phyloP scores from a whole-genome alignment of 2,888 invertebrate species.

The Noctua fimbriata region DNA sequence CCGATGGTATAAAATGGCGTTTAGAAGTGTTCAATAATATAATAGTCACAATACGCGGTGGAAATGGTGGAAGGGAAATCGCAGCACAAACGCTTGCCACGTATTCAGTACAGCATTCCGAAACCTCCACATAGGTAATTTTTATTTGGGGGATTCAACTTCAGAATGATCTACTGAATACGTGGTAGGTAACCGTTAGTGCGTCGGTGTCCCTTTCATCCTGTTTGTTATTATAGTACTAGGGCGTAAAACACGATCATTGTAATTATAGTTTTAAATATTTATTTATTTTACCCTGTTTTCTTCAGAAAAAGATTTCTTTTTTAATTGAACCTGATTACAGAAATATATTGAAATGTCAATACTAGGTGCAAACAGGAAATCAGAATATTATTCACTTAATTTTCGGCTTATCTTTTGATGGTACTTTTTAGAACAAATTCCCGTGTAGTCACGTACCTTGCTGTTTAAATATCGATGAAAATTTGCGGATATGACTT shows the following conservation, averaged over 20 bases:
- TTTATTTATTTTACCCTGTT: not conserved
- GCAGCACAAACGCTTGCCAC: no score
- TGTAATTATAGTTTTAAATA: not conserved
- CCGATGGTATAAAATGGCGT: not conserved
- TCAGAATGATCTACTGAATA: no score
- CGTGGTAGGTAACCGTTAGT: no score
- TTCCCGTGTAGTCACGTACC: constrained; percentile 45
- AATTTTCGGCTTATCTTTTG: constrained; percentile 32
- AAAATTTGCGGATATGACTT: constrained; percentile 49
- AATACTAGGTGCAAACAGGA: constrained; percentile 33
- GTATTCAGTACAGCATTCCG: no score
- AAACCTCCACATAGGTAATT: no score
- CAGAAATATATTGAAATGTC: constrained; percentile 9
- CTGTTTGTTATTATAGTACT: not conserved
- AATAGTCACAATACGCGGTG: not conserved
- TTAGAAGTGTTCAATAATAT: not conserved
- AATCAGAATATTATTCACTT: constrained; percentile 4
- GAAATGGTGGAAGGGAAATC: no score
- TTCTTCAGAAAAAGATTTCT: not conserved
- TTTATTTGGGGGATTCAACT: no score
- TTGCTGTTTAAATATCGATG: constrained; percentile 43
- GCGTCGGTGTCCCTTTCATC: no score
- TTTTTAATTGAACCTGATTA: not conserved
- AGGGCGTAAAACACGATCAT: not conserved
- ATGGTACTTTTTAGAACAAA: constrained; percentile 29